Base-by-base conservation (phyloP, 2,113 vertebrate species). In the Paedocypris sp. region DNA sequence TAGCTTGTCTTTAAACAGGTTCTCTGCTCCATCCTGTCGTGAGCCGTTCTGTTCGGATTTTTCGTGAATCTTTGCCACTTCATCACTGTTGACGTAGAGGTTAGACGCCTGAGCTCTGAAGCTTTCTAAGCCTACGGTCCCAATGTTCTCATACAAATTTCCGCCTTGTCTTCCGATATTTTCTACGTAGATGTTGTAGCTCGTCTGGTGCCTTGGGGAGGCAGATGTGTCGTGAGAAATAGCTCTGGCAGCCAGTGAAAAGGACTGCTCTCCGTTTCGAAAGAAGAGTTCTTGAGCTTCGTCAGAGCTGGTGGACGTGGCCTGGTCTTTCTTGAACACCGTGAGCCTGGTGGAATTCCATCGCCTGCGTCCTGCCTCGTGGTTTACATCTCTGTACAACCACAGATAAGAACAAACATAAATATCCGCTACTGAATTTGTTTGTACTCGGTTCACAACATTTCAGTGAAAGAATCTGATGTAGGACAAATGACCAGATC, bases 311-410 rank as follows among this genome's bases (percentile, higher is more conserved):
- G 91, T 97, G 69, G 93, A 97, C 0, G 94, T 97, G 58, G 90
- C 94, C 76, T 98, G 93, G 72, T 98, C 93, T 74, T 89, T 94
- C 63, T 91, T 96, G 41, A 91, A 79, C 20, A 87, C 83, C 0
- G 89, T 87, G 53, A 91, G 82, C 74, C 87, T 91, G 12, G 90
- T 85, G 60, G 85, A 82, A 50, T 70, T 87, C 10, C 80, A 82
- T 62, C 85, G 82, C 57, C 82, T 90, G 68, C 88, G 89, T 62
- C 75, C 81, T 4, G 85, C 82, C 56, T 35, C 74, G 47, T 39
- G 81, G 59, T 79, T 77, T 36, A 86, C 85, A 72, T 84, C 77
- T 75, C 91, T 94, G 68, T 16, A 45, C 9, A 33, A 6, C 8
- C 38, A n/a, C n/a, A 29, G 16, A 56, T 10, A 51, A 1, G 10